A percentile compares a stretch with the other conserved stretches of the same genome.
Evolutionary conservation across 2,113 vertebrate species (phyloP).

Genomic region (Tiliqua scincoides): DNA sequence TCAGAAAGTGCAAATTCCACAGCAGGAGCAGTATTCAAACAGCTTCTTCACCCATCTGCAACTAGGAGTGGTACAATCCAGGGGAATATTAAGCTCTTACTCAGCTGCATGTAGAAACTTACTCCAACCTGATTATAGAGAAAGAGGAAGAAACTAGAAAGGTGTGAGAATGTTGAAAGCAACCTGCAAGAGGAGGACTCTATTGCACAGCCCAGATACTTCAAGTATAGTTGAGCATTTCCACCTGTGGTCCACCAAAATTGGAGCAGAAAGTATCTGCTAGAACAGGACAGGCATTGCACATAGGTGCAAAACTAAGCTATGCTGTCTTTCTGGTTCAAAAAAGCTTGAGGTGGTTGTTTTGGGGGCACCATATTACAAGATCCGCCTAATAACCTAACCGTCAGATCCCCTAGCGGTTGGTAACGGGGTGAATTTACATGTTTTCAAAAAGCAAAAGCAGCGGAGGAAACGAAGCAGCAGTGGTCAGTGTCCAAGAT

Average conservation of each 20-base stretch:
- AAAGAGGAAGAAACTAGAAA: not conserved
- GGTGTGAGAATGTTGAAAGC: not conserved
- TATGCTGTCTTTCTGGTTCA: not conserved
- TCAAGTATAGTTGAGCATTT: not conserved
- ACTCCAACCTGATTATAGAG: not conserved
- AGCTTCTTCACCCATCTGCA: not conserved
- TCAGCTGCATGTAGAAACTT: not conserved
- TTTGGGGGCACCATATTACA: not conserved
- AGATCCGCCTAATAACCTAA: not conserved
- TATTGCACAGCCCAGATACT: not conserved
- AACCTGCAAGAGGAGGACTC: not conserved
- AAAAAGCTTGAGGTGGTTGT: not conserved
- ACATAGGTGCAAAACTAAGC: too few relatives aligned
- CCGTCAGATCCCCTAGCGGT: not conserved
- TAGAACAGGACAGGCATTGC: not conserved
- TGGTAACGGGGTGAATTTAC: not conserved
- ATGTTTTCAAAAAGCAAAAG: not conserved
- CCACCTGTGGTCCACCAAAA: not conserved
- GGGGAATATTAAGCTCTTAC: not conserved
- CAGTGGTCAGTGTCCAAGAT: not conserved
- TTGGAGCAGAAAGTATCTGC: not conserved
- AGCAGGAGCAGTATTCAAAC: not conserved
- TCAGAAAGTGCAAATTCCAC: not conserved
- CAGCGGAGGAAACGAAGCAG: not conserved
- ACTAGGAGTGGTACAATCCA: not conserved